Evolutionary conservation across 2,888 invertebrate genomes (phyloP), one percentile per base, ranked within the genome.

Genomic region (Hypomecis atomaria): DNA sequence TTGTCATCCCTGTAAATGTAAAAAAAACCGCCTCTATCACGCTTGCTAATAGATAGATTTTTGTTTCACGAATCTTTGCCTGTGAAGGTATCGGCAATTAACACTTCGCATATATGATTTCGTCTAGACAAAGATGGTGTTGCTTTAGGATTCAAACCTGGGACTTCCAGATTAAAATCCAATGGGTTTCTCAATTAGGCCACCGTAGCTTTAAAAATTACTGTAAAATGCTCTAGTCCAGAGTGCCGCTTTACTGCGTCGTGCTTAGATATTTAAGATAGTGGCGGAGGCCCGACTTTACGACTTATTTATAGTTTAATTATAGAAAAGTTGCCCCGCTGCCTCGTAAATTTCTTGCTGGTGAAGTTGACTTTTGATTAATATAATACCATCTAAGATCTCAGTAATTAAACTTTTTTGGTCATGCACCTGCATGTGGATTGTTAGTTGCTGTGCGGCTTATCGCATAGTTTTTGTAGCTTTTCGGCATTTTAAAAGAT

Each of bases 261-360:
- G 69, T 73, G 71, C 59, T 52, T 64, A 62, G 69, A 73, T 70
- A 74, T 60, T 67, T 58, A 68, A 62, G 71, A 74, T 73, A 72
- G 55, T 50, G 65, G 71, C 62, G 9, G 45, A 38, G 62, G n/a
- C 47, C 50, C 64, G 66, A 73, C 73, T 75, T 79, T 75, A 78
- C 69, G 66, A 67, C 71, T 71, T 75, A 73, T 76, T 77, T 79
- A 77, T 79, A 62, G 76, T 76, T 75, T 77, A 77, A 77, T 78
- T 77, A 77, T 57, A 62, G 72, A 73, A 76, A 74, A 77, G 71
- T 61, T 48, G 40, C 55, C 44, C 48, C 23, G 45, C 52, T 62
- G n/a, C 42, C 23, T 59, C 60, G 58, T 59, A 66, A 57, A 66
- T 38, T 43, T 47, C 33, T 40, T 38, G 36, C 49, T 54, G 52